Percentiles rank a stretch among this genome's conserved stretches.
These are phyloP conservation scores for Corythornis vintsioides DNA, from an alignment of 2,113 vertebrate genomes.

Conservation along the genomic window DNA sequence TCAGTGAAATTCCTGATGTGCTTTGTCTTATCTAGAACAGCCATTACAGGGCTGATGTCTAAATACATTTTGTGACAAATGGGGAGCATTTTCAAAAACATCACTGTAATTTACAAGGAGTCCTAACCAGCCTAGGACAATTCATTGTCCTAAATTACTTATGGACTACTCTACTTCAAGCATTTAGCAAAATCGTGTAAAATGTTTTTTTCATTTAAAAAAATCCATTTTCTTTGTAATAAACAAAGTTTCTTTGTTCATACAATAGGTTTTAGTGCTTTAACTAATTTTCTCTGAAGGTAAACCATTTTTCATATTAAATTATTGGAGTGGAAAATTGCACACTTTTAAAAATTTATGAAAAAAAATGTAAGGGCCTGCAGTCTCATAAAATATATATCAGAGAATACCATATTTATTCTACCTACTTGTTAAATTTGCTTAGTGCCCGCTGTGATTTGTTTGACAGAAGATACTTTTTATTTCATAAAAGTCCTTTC, in stretches of 20 bases:
- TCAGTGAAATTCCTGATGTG: not conserved
- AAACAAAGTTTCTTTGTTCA: not conserved
- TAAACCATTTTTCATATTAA: conserved; percentile 50
- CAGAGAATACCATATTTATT: conserved; percentile 47
- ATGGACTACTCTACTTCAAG: not conserved
- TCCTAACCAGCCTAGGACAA: not conserved
- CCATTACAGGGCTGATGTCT: not conserved
- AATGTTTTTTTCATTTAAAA: not conserved
- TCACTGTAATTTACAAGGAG: not conserved
- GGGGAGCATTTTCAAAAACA: not conserved
- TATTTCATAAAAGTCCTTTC: not conserved
- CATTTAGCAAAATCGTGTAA: not conserved
- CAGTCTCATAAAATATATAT: conserved; percentile 53
- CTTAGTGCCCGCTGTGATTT: conserved; percentile 44
- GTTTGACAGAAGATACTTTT: not conserved
- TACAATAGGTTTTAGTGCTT: not conserved
- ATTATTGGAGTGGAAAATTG: conserved; percentile 73
- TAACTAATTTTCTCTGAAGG: conserved; percentile 42
- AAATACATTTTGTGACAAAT: not conserved
- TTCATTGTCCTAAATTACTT: not conserved
- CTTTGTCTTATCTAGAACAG: not conserved
- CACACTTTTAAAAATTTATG: conserved; percentile 58
- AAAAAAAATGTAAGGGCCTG: conserved; percentile 41
- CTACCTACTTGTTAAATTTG: conserved; percentile 47
- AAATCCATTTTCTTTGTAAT: not conserved